Conservation (phyloP, 2,113 vertebrate species). For the Miniopterus natalensis region DNA sequence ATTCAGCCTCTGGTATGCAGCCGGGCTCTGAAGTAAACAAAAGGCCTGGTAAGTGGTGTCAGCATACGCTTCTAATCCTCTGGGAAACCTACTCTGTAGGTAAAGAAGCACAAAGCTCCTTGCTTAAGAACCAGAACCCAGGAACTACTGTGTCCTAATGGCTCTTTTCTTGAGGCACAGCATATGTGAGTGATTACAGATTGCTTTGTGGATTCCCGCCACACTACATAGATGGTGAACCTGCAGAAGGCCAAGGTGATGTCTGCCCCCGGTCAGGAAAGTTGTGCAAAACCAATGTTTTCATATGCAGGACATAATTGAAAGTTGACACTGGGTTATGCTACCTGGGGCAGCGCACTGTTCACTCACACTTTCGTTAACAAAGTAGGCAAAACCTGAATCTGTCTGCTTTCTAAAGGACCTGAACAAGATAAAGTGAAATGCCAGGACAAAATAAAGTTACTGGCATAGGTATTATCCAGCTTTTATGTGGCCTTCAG, state of each 20-base stretch:
- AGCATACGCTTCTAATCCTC: slow-evolving; percentile 20
- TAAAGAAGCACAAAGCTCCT: background rate
- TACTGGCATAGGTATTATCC: background rate
- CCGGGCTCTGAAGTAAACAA: slow-evolving; percentile 17
- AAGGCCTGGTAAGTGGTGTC: slow-evolving; percentile 9
- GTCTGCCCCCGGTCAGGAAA: background rate
- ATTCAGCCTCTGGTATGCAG: background rate
- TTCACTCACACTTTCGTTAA: background rate
- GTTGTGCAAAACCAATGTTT: background rate
- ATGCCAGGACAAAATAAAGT: background rate
- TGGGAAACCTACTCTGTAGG: background rate
- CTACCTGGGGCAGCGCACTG: background rate
- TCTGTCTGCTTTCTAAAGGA: slow-evolving; percentile 16
- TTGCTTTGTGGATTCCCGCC: background rate
- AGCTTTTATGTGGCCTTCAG: background rate
- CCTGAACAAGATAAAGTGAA: background rate
- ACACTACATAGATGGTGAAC: background rate
- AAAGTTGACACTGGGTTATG: background rate
- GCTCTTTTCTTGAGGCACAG: background rate
- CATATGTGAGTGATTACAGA: fast-evolving
- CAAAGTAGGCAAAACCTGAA: background rate
- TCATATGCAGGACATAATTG: background rate
- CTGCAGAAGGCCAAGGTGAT: background rate
- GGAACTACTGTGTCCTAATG: background rate
- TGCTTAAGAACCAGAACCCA: background rate